Conservation (phyloP, 2,888 invertebrate genomes). For the Geotrupes spiniger region DNA sequence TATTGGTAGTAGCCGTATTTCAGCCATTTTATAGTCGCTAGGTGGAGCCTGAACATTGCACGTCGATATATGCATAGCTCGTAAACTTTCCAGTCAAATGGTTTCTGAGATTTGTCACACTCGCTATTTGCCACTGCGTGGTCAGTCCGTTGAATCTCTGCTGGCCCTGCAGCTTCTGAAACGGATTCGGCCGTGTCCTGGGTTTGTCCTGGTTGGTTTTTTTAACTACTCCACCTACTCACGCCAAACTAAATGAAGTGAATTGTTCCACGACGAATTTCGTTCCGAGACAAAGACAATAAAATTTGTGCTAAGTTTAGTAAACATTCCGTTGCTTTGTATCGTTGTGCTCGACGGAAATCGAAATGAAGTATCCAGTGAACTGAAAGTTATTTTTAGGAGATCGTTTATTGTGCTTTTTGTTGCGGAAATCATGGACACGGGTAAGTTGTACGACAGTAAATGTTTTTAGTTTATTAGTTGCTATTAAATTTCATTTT, state of each 20-base stretch:
- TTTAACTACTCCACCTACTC: too few relatives aligned
- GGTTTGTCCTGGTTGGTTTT: too few relatives aligned
- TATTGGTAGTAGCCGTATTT: slow-evolving; percentile 22
- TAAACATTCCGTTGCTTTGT: not conserved
- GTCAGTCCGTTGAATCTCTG: slow-evolving; percentile 10
- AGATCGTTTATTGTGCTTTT: too few relatives aligned
- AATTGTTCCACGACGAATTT: too few relatives aligned
- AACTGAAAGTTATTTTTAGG: too few relatives aligned
- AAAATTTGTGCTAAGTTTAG: not conserved
- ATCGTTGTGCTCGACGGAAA: too few relatives aligned
- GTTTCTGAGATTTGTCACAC: slow-evolving; percentile 40
- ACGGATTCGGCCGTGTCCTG: too few relatives aligned
- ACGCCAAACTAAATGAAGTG: not conserved
- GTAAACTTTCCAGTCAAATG: slow-evolving; percentile 43
- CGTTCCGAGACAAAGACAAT: not conserved
- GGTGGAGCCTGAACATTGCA: slow-evolving; percentile 18
- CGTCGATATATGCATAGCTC: slow-evolving; percentile 27
- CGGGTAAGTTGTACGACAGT: slow-evolving; percentile 16
- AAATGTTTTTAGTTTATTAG: too few relatives aligned
- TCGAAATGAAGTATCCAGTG: too few relatives aligned
- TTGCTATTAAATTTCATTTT: too few relatives aligned
- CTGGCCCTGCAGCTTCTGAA: too few relatives aligned
- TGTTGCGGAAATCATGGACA: slow-evolving; percentile 7
- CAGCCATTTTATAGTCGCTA: slow-evolving; percentile 30
- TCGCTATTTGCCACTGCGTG: not conserved